Percentiles rank a stretch among this genome's conserved stretches.
phyloP scores from a whole-genome alignment of 2,113 vertebrate species.

The Elephas maximus region DNA sequence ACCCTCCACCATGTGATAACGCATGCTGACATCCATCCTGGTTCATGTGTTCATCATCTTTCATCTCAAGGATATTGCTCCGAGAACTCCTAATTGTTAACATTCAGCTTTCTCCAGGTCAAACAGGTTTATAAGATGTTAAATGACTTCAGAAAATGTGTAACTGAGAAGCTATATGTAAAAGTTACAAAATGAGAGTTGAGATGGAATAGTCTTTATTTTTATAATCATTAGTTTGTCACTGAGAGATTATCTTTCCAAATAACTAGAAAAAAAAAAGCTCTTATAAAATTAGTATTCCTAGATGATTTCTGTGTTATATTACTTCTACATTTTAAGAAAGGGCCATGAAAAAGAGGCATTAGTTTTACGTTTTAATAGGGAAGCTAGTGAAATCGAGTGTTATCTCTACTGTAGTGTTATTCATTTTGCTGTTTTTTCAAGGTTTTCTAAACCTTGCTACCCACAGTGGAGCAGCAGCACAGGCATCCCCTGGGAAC shows the following conservation, averaged over 20 bases:
- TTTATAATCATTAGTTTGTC: background rate
- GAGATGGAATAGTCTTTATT: background rate
- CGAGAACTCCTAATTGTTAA: background rate
- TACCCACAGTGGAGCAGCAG: background rate
- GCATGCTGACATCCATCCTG: rapidly evolving
- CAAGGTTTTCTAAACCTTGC: background rate
- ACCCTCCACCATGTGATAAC: rapidly evolving
- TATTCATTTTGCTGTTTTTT: background rate
- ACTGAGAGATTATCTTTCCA: background rate
- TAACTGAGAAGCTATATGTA: background rate
- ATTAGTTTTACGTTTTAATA: background rate
- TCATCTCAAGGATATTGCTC: background rate
- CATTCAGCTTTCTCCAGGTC: background rate
- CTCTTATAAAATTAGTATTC: background rate
- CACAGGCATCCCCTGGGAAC: background rate
- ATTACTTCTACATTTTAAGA: background rate
- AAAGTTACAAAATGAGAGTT: background rate
- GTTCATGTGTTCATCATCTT: background rate
- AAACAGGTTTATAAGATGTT: background rate
- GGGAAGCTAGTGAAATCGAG: background rate
- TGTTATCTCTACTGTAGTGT: background rate
- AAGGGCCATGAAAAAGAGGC: background rate
- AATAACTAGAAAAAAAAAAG: background rate
- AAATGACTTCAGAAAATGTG: background rate
- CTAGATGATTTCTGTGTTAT: background rate